Evolutionary conservation across 2,888 invertebrate genomes (phyloP), one percentile per base, ranked within the genome.

Genomic region (Pegoplata infirma): DNA sequence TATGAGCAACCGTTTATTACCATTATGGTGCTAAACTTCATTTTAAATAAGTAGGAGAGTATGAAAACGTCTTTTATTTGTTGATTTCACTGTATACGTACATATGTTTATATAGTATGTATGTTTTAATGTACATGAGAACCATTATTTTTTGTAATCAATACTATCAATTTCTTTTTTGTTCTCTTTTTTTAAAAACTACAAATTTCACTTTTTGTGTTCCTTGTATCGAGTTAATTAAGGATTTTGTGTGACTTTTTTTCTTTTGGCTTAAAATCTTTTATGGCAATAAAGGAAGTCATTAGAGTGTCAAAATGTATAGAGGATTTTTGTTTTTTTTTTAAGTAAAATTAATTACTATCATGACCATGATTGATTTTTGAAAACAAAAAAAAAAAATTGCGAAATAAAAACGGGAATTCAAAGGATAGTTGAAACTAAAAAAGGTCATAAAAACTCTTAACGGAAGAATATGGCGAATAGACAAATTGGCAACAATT

Each of bases 341-440:
- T n/a, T 5, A 69, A 67, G 72, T 63, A 67, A 72, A 79, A 79
- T 79, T 79, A 79, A 79, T 75, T 79, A 79, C 71, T 79, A 55
- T 56, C 75, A 67, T 56, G 61, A 56, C 66, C 71, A 75, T 71
- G 79, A 79, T 79, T 79, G 75, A 75, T 79, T 79, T 72, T n/a
- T n/a, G n/a, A n/a, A n/a, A n/a, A n/a, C n/a, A n/a, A n/a, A n/a
- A n/a, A 17, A 51, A 14, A 51, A 14, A n/a, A n/a, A 23, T 51
- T 19, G 25, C 4, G 12, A 12, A 58, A 36, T 8, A n/a, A 58
- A 58, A 58, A 32, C 28, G 25, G 40, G 7, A 21, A 63, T 32
- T 56, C 55, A 61, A 19, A n/a, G 47, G 28, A 28, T 21, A 14
- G 21, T 12, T 61, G 4, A 32, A 19, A n/a, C n/a, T n/a, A 56